Percentiles rank a stretch among this genome's conserved stretches.
Conservation (phyloP, 2,797 vertebrate genomes). For the Sarcoramphus papa region DNA sequence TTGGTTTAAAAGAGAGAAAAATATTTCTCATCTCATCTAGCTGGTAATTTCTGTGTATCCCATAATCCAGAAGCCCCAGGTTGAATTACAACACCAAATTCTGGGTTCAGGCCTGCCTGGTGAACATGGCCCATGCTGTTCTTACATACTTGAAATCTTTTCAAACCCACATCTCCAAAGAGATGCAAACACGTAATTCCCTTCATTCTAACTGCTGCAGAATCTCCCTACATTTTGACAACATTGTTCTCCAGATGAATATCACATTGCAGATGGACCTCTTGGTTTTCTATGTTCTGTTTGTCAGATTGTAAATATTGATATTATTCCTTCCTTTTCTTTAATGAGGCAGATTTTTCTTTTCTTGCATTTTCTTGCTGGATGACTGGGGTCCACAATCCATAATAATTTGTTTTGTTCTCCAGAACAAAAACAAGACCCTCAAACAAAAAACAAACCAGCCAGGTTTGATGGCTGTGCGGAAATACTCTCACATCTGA, state of each 20-base stretch:
- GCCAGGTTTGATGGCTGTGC: background rate
- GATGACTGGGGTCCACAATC: background rate
- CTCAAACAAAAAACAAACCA: background rate
- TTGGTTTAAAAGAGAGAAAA: background rate
- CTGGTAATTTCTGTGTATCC: background rate
- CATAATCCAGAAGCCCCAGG: background rate
- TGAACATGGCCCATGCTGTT: background rate
- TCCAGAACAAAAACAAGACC: background rate
- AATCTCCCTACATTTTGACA: slow-evolving; percentile 1
- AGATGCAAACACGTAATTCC: background rate
- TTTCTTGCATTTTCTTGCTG: background rate
- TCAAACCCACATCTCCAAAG: slow-evolving; percentile 27
- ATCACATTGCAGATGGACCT: background rate
- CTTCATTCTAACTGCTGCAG: background rate
- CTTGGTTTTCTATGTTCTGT: background rate
- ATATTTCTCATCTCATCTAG: background rate
- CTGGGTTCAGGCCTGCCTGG: background rate
- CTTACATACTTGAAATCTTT: slow-evolving; percentile 8
- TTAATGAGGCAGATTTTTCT: background rate
- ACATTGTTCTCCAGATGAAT: background rate
- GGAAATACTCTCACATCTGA: background rate
- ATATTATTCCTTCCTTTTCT: background rate
- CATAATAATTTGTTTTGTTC: background rate
- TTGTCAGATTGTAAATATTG: background rate
- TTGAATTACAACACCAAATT: background rate